Base-by-base conservation (phyloP, 2,797 vertebrate species). In the Adrianichthys oophorus region DNA sequence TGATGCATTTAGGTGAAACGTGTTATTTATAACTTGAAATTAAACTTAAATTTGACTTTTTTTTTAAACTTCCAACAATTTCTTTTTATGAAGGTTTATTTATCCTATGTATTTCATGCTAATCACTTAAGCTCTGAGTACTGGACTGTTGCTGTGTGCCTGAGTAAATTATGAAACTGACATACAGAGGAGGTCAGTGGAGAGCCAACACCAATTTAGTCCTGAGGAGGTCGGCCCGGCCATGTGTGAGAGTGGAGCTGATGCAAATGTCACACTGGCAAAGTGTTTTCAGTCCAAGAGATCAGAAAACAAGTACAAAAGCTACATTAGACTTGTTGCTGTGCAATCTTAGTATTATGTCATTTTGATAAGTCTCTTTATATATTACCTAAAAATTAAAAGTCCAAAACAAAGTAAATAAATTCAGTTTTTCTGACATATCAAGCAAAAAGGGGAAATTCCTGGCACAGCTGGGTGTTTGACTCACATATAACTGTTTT, bases 181-280 rank as follows among this genome's bases (percentile, higher is more conserved):
- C 37, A 42, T 54, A 13, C 52, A 40, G 62, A 21, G 62, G 52
- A 56, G 51, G 56, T 56, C 43, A 59, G 37, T 12, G 21, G 1
- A 4, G 42, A 18, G 46, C 41, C 49, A 59, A 23, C 41, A 55
- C 46, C 19, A 41, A 43, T 52, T 54, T n/a, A 24, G 42, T 55
- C 52, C 29, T 4, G 52, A 50, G 58, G 47, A 59, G 13, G 24
- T 41, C 46, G 46, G 48, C 19, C 18, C 18, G 51, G 56, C 51
- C 56, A 43, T 60, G 61, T 16, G 51, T 56, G 50, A 62, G 24
- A 52, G 15, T 19, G 14, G 40, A 54, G 58, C 57, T 45, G 58
- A 74, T 60, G 29, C 58, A 62, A 72, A 76, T 56, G 64, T 71
- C 70, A 77, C 57, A 18, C 52, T 48, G 48, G 41, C 37, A 48